Evolutionary conservation across 2,888 invertebrate species (phyloP).

Genomic region (Orgyia antiqua): DNA sequence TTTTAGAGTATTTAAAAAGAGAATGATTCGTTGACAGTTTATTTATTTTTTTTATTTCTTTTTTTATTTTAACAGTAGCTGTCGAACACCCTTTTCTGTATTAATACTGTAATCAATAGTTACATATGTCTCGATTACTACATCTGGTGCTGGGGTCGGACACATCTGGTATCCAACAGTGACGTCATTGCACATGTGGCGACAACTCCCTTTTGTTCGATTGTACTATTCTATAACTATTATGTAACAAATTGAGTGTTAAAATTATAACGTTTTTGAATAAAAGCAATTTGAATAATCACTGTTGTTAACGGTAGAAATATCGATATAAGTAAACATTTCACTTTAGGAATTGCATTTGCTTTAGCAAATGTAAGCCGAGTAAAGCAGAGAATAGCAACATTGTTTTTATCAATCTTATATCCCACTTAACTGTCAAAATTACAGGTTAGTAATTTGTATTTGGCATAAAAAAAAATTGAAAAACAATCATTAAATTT

Average conservation of each 20-base stretch:
- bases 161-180: conserved; percentile 61
- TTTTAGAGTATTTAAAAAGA: too few species aligned
- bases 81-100: conserved; percentile 30
- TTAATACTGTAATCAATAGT: conserved; percentile 32
- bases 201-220: conserved; percentile 45
- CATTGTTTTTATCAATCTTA: too few species aligned
- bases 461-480: too few species aligned
- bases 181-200: conserved; percentile 67
- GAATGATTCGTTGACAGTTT: too few species aligned
- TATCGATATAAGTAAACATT: too few species aligned
- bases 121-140: conserved; percentile 63
- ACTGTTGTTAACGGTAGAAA: background rate
- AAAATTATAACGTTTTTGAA: conserved; percentile 4
- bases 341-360: too few species aligned
- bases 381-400: too few species aligned
- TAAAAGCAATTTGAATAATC: background rate
- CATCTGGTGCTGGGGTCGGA: conserved; percentile 45
- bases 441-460: too few species aligned
- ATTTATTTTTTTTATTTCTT: too few species aligned
- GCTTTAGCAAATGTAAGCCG: too few species aligned
- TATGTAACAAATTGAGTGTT: conserved; percentile 21
- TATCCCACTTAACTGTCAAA: too few species aligned
- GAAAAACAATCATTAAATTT: too few species aligned
- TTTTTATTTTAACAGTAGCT: conserved; percentile 24
- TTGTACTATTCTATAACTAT: conserved; percentile 28